These are phyloP conservation scores for Ophion ellenae DNA, from an alignment of 2,888 invertebrate species.

Conservation along the genomic window DNA sequence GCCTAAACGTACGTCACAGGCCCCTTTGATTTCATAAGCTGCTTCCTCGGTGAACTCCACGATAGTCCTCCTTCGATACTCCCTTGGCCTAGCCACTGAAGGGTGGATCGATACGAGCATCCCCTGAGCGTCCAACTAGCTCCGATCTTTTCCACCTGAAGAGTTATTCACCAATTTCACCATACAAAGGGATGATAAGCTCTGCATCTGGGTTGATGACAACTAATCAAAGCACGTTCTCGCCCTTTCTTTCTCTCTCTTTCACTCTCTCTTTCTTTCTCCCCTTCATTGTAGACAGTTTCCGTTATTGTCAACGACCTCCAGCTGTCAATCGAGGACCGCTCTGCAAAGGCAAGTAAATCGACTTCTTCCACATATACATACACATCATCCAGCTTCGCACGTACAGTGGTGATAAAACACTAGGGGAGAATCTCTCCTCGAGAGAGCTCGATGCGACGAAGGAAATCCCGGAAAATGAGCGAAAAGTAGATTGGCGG, in stretches of 20 bases:
- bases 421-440: slow-evolving; percentile 4
- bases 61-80: background rate
- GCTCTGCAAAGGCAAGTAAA: background rate
- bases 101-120: slow-evolving; percentile 23
- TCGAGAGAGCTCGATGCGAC: background rate
- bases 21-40: too few relatives aligned
- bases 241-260: background rate
- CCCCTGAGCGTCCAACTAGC: background rate
- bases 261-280: too few relatives aligned
- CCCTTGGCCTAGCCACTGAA: background rate
- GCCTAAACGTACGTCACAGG: too few relatives aligned
- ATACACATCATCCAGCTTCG: too few relatives aligned
- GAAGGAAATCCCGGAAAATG: slow-evolving; percentile 17
- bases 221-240: slow-evolving; percentile 32
- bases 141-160: background rate
- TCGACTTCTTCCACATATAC: background rate
- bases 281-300: too few relatives aligned
- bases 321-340: background rate
- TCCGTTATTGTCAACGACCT: background rate
- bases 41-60: too few relatives aligned
- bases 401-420: background rate
- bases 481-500: background rate
- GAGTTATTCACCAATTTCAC: slow-evolving; percentile 21
- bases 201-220: slow-evolving; percentile 52
- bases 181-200: slow-evolving; percentile 36